Evolutionary conservation across 1,140 invertebrate species (phyloP).

Genomic region (Popillia japonica): DNA sequence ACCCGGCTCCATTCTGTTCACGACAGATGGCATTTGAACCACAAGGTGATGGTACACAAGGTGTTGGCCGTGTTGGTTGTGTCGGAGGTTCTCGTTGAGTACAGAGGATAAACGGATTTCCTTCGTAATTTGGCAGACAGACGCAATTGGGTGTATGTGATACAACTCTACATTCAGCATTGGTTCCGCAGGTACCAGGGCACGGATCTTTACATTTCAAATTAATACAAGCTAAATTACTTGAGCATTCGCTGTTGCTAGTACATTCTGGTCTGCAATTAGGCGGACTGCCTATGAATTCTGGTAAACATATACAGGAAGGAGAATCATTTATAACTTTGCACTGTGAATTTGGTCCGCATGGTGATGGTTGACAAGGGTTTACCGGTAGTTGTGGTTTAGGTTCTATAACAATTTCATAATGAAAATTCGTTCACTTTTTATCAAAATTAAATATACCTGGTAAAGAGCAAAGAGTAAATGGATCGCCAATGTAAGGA

Average conservation of each 20-base stretch:
- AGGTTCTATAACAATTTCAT: background rate
- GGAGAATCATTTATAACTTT: constrained; percentile 68
- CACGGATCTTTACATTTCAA: constrained; percentile 75
- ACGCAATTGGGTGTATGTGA: constrained; percentile 73
- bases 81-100: constrained; percentile 45
- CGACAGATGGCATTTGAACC: constrained; percentile 78
- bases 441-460: constrained; percentile 25
- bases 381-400: constrained; percentile 47
- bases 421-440: background rate
- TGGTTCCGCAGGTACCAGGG: constrained; percentile 70
- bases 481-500: constrained; percentile 68
- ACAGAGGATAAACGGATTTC: constrained; percentile 69
- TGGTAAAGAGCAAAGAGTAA: constrained; percentile 70
- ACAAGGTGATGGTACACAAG: constrained; percentile 78
- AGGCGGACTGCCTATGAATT: constrained; percentile 79
- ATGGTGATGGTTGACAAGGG: constrained; percentile 70
- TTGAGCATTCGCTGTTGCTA: constrained; percentile 71
- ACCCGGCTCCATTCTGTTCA: constrained; percentile 71
- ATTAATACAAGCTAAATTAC: constrained; percentile 68
- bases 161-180: constrained; percentile 74
- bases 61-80: constrained; percentile 56
- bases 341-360: constrained; percentile 76
- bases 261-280: constrained; percentile 79
- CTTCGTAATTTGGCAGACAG: constrained; percentile 66
- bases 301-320: constrained; percentile 70